Base-by-base conservation (phyloP, 92 coral and sea anemone genomes). In the Anthopleura xanthogrammica region DNA sequence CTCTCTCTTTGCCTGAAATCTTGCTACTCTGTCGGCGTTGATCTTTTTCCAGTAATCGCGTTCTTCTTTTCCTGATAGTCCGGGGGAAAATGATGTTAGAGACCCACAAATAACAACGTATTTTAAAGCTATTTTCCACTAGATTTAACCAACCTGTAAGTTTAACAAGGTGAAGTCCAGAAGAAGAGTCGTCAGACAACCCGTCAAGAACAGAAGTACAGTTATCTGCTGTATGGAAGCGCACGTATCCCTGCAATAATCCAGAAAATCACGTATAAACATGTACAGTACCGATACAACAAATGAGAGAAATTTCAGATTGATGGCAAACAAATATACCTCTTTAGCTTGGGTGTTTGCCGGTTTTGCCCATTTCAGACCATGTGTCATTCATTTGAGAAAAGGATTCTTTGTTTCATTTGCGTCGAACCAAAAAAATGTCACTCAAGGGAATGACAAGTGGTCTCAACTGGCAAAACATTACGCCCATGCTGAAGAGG, bases 11-110 rank as follows among this genome's bases (percentile, higher is more conserved):
- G 95, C 87, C 43, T 94, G 92, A 71, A 82, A 92, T 58, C 99
- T 80, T 52, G 86, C 94, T 68, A 88, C 54, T 42, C 99, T 95
- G 77, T 96, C 96, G 1, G 91, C 90, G 81, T 96, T 96, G 73
- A 96, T 89, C 84, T 90, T 94, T 80, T 92, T 90, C 99, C 99
- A 96, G 87, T 96, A 96, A 16, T 85, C 74, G 62, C 78, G 85
- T 75, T 96, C 99, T 70, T 87, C 92, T 56, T 90, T 91, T 29
- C 82, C 98, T 95, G 36, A 76, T 13, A 81, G 40, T 23, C 68
- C 60, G 12, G 14, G 1, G 8, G 17, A n/a, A 3, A n/a, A 54
- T 22, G 57, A 72, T 40, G 20, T 36, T n/a, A 62, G 70, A 62
- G 36, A 62, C 9, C 50, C 50, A 46, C 50, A 46, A 46, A 46